These are phyloP conservation scores for Neocloeon triangulifer DNA, from an alignment of 1,140 invertebrate genomes.

Conservation along the genomic window DNA sequence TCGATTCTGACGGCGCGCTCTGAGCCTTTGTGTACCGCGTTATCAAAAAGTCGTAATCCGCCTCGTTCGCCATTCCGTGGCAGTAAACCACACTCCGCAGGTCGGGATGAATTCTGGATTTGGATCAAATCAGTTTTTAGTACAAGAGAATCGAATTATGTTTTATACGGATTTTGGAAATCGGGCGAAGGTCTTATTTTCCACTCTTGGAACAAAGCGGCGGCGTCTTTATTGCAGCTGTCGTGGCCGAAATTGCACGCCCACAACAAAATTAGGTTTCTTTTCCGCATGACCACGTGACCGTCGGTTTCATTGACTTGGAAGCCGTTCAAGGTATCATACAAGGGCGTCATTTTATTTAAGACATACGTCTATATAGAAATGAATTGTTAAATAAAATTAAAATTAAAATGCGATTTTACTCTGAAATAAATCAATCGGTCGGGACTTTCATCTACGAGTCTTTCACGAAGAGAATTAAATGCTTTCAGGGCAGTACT, in stretches of 20 bases:
- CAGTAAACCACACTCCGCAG: conserved; percentile 27
- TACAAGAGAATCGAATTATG: background rate
- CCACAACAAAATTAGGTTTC: conserved; percentile 21
- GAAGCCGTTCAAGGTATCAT: conserved; percentile 16
- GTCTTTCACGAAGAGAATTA: conserved; percentile 3
- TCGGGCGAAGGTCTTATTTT: too few relatives aligned
- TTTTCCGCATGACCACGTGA: conserved; percentile 20
- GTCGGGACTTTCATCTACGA: background rate
- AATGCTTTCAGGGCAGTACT: conserved; percentile 24
- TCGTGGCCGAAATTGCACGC: conserved; percentile 23
- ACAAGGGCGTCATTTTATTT: conserved; percentile 10
- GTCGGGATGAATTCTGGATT: conserved; percentile 20
- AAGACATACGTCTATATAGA: too few relatives aligned
- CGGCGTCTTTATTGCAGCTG: conserved; percentile 20
- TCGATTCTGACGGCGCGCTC: conserved; percentile 29
- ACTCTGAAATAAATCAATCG: too few relatives aligned
- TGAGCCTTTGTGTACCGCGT: conserved; percentile 22
- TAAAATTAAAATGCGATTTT: too few relatives aligned
- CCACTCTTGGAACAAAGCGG: conserved; percentile 20
- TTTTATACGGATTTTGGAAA: background rate
- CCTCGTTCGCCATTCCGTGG: conserved; percentile 23
- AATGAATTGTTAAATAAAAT: too few relatives aligned
- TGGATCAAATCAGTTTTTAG: background rate
- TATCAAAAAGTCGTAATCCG: conserved; percentile 26
- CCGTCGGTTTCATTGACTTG: conserved; percentile 16